Conservation (phyloP, 2,888 invertebrate species). For the Drosophila lacicola region DNA sequence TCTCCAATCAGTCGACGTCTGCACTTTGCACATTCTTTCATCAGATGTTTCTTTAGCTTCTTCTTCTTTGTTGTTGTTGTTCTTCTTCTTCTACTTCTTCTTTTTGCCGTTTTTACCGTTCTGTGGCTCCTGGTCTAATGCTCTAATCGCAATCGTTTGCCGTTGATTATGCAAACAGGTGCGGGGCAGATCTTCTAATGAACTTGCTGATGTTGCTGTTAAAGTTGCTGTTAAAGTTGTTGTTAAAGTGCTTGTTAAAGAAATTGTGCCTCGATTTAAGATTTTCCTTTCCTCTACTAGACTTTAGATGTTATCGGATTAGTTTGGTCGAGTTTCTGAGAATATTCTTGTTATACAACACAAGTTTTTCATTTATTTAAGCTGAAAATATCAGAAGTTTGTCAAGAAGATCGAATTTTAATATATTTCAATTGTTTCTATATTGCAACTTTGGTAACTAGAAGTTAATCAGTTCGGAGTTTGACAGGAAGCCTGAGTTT, state of each 20-base stretch:
- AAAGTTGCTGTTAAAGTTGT: neutral
- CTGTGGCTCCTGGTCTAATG: slow-evolving; percentile 14
- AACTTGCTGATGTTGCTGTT: neutral
- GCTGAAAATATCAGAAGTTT: too few species aligned
- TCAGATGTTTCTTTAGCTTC: slow-evolving; percentile 11
- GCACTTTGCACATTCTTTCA: slow-evolving; percentile 47
- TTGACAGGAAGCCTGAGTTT: too few species aligned
- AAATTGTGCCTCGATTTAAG: neutral
- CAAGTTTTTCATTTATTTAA: too few species aligned
- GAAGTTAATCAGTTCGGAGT: too few species aligned
- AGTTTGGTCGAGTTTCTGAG: neutral
- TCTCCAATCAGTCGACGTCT: slow-evolving; percentile 55
- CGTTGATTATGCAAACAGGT: slow-evolving; percentile 29
- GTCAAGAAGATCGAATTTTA: too few species aligned
- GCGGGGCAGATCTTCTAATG: slow-evolving; percentile 13
- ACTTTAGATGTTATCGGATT: neutral
- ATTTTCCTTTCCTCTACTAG: neutral
- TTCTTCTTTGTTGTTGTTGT: neutral
- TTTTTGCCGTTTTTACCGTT: slow-evolving; percentile 1
- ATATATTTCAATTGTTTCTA: too few species aligned
- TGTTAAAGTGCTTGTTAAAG: neutral
- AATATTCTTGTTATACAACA: too few species aligned
- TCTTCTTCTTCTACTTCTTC: neutral
- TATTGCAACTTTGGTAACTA: too few species aligned
- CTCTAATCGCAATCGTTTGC: slow-evolving; percentile 12